phyloP scores from a whole-genome alignment of 2,888 invertebrate genomes.

The Cetonia aurata region DNA sequence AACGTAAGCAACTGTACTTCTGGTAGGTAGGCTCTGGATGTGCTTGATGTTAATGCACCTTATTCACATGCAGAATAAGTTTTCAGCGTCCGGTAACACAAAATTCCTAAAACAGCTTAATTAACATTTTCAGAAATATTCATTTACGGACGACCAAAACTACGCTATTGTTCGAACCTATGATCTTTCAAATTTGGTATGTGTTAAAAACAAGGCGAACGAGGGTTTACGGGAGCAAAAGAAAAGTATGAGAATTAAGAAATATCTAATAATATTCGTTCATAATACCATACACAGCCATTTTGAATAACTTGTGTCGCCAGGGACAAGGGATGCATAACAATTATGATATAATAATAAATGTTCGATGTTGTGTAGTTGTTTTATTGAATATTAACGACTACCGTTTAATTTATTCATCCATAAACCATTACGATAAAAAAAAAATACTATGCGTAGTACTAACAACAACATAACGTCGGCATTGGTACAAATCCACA shows the following conservation, averaged over 20 bases:
- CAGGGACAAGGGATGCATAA: conserved; percentile 50
- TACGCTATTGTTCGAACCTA: neutral
- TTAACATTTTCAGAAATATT: conserved; percentile 47
- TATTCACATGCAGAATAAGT: conserved; percentile 51
- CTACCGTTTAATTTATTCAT: conserved; percentile 41
- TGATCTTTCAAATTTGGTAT: too few relatives aligned
- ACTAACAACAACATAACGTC: neutral
- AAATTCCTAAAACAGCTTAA: conserved; percentile 46
- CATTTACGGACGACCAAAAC: neutral
- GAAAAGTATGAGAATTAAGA: neutral
- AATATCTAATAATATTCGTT: conserved; percentile 18
- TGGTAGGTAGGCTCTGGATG: conserved; percentile 32
- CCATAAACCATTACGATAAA: conserved; percentile 28
- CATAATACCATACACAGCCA: conserved; percentile 49
- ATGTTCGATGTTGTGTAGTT: conserved; percentile 24
- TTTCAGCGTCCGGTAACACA: conserved; percentile 52
- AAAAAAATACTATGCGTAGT: conserved; percentile 38
- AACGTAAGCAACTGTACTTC: conserved; percentile 44
- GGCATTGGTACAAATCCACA: conserved; percentile 3
- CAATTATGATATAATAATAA: conserved; percentile 47
- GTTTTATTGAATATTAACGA: conserved; percentile 44
- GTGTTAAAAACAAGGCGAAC: too few relatives aligned
- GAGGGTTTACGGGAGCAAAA: neutral
- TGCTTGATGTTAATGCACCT: conserved; percentile 47
- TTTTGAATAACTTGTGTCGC: conserved; percentile 51